Evolutionary conservation across 2,797 vertebrate genomes (phyloP), one percentile per base, ranked within the genome.

Genomic region (Siniperca undulata): DNA sequence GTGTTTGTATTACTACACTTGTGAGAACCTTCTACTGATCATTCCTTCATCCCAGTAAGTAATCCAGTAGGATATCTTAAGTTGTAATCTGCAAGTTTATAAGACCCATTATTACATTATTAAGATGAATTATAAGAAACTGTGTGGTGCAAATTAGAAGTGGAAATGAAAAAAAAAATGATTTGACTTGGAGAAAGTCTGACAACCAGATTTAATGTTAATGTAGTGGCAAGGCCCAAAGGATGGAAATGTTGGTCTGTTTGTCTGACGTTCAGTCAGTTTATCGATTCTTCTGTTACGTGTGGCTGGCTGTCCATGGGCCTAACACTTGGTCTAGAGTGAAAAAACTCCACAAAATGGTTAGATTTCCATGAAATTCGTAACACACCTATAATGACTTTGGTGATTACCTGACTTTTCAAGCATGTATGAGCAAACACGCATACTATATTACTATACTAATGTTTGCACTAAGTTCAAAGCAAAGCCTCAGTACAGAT

Each of bases 1-100:
- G 12, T 7, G 4, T 66, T 75, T 74, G 46, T 60, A 56, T 59
- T 17, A 69, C 38, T 36, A 5, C 70, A 66, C 61, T 70, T 83
- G 67, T 74, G 75, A 76, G 75, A 70, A 77, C 62, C 36, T 46
- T 66, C 34, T 55, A 8, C 71, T 42, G 24, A 44, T 74, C 38
- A 44, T 42, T 78, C 53, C 52, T 60, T 72, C 30, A 67, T 62
- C 48, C 19, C 44, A 73, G n/a, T n/a, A n/a, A n/a, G n/a, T n/a
- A n/a, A n/a, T n/a, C 38, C 24, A 38, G 17, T 11, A 24, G 27
- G 24, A 62, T 36, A 30, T 24, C 10, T 20, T 66, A 19, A 56
- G 36, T 14, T 48, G 14, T 7, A 10, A 11, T 52, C 17, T 48
- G 11, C n/a, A 42, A 36, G 17, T 27, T 9, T 22, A 19, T 19